phyloP scores from a whole-genome alignment of 2,888 invertebrate genomes.

The Monochamus alternatus region DNA sequence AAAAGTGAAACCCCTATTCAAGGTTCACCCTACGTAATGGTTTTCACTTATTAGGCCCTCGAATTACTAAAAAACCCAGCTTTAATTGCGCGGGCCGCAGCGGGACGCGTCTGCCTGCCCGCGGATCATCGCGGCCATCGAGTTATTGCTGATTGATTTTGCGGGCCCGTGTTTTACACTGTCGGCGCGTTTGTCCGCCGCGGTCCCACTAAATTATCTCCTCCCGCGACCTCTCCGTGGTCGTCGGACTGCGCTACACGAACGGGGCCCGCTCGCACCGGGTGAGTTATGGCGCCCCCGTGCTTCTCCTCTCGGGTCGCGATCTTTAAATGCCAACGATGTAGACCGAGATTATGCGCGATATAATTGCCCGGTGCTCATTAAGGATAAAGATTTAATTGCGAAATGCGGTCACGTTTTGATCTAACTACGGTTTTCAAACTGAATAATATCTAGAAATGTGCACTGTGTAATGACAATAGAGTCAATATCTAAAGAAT shows the following conservation, averaged over 20 bases:
- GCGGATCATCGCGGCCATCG: constrained; percentile 57
- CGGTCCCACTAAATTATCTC: constrained; percentile 69
- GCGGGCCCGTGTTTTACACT: constrained; percentile 67
- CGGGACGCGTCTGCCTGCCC: constrained; percentile 58
- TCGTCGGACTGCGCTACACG: constrained; percentile 64
- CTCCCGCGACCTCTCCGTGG: constrained; percentile 65
- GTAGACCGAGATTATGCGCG: neutral
- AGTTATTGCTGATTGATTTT: constrained; percentile 70
- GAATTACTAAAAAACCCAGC: constrained; percentile 22
- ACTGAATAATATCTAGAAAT: too few relatives aligned
- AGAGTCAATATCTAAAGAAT: too few relatives aligned
- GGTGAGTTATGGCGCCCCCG: constrained; percentile 62
- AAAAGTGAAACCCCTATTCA: too few relatives aligned
- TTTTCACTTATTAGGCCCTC: too few relatives aligned
- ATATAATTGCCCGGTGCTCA: too few relatives aligned
- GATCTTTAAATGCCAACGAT: constrained; percentile 28
- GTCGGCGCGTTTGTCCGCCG: constrained; percentile 68
- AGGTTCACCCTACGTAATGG: too few relatives aligned
- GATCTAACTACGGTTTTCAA: too few relatives aligned
- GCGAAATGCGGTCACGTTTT: too few relatives aligned
- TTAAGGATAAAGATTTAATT: too few relatives aligned
- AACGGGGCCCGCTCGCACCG: constrained; percentile 57
- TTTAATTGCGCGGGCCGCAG: constrained; percentile 38
- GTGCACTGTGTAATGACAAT: too few relatives aligned
- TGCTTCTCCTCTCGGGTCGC: constrained; percentile 25